Evolutionary conservation across 2,797 vertebrate species (phyloP).

Genomic region (Anomalospiza imberbis): DNA sequence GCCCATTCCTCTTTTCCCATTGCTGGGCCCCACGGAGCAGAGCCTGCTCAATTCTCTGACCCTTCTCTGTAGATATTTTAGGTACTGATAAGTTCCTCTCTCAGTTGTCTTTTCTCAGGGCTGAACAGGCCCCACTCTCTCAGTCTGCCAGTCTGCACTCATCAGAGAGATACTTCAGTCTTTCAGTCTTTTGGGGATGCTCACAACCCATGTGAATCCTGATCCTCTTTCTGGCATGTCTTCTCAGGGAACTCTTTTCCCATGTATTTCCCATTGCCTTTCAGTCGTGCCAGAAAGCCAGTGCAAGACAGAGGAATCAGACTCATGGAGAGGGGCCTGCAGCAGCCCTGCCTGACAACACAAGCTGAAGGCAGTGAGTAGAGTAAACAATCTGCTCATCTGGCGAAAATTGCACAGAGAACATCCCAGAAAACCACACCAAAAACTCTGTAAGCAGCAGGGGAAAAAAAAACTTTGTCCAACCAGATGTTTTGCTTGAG

Average conservation of each 20-base stretch:
- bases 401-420: background rate
- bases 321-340: background rate
- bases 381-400: background rate
- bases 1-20: accelerated
- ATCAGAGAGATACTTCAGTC: background rate
- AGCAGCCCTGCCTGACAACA: background rate
- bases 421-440: background rate
- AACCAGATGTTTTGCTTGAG: background rate
- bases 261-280: accelerated
- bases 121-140: background rate
- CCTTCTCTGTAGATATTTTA: background rate
- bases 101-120: background rate
- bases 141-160: background rate
- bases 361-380: background rate
- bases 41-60: background rate
- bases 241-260: background rate
- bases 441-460: background rate
- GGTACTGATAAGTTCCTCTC: background rate
- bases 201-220: background rate
- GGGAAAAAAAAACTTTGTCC: background rate
- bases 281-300: background rate
- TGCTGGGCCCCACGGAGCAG: background rate
- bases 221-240: background rate
- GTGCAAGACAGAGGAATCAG: background rate
- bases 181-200: background rate